Evolutionary conservation across 1,140 invertebrate species (phyloP).

Genomic region (Macrocentrus cingulum): DNA sequence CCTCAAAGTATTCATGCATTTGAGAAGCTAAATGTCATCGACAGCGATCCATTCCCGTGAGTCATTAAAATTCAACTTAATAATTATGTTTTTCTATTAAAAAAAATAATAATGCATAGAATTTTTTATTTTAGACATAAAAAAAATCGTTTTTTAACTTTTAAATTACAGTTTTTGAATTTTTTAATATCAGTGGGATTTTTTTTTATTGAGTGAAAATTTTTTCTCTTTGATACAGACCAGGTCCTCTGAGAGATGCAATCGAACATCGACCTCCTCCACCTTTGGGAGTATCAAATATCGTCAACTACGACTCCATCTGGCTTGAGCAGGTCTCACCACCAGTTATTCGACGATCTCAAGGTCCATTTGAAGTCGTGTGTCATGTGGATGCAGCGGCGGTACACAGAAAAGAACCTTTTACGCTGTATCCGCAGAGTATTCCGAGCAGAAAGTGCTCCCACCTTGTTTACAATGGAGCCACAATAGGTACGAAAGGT

Average conservation of each 20-base stretch:
- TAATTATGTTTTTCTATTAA: no score
- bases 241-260: constrained; percentile 65
- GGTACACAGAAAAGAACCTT: constrained; percentile 67
- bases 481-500: constrained; percentile 60
- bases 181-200: constrained; percentile 9
- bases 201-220: constrained; percentile 16
- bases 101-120: no score
- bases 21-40: constrained; percentile 63
- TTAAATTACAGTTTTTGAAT: no score
- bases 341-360: constrained; percentile 42
- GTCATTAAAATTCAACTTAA: no score
- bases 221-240: constrained; percentile 11
- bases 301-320: constrained; percentile 47
- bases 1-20: constrained; percentile 45
- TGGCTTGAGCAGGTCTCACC: constrained; percentile 53
- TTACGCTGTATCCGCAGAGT: constrained; percentile 66
- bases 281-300: constrained; percentile 33
- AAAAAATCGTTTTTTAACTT: no score
- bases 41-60: constrained; percentile 57
- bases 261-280: constrained; percentile 67
- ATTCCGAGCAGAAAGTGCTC: constrained; percentile 75
- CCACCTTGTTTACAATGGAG: constrained; percentile 80
- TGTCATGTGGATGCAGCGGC: constrained; percentile 72
- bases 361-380: constrained; percentile 56
- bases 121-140: no score